phyloP scores from a whole-genome alignment of 2,888 invertebrate genomes.

The Zygaena filipendulae region DNA sequence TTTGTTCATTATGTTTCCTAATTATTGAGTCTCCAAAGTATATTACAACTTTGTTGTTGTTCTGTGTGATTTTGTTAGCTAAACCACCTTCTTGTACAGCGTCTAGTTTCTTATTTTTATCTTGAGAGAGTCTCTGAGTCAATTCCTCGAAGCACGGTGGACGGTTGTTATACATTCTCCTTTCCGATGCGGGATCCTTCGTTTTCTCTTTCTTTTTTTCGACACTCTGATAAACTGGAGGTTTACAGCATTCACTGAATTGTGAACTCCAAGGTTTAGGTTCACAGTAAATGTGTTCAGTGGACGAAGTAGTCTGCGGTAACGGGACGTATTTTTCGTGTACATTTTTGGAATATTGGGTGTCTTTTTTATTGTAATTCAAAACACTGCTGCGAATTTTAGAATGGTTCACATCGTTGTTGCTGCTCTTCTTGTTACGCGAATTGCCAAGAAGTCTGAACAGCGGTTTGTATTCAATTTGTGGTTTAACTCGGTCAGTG shows the following conservation, averaged over 20 bases:
- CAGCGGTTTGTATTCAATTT: constrained; percentile 46
- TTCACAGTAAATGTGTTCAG: constrained; percentile 55
- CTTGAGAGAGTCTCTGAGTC: constrained; percentile 51
- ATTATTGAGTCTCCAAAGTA: constrained; percentile 77
- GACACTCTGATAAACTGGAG: constrained; percentile 55
- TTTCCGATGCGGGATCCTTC: constrained; percentile 35
- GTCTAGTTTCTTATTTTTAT: constrained; percentile 54
- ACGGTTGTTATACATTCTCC: constrained; percentile 45
- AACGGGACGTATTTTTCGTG: constrained; percentile 62
- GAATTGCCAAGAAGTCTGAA: constrained; percentile 56
- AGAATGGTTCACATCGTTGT: constrained; percentile 39
- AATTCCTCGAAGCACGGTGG: constrained; percentile 62
- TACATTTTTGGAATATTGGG: constrained; percentile 37
- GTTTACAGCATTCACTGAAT: constrained; percentile 49
- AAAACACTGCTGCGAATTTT: constrained; percentile 50
- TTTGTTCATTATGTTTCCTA: constrained; percentile 56
- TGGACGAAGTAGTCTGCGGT: constrained; percentile 37
- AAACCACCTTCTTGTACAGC: constrained; percentile 35
- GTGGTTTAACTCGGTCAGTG: constrained; percentile 52
- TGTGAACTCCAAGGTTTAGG: constrained; percentile 47
- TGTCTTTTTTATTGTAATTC: constrained; percentile 51
- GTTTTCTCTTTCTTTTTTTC: constrained; percentile 44
- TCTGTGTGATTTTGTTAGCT: constrained; percentile 56
- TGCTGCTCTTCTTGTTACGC: constrained; percentile 44
- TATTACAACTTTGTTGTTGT: constrained; percentile 76